Conservation (phyloP, 2,888 invertebrate genomes). For the Oligia fasciuncula region DNA sequence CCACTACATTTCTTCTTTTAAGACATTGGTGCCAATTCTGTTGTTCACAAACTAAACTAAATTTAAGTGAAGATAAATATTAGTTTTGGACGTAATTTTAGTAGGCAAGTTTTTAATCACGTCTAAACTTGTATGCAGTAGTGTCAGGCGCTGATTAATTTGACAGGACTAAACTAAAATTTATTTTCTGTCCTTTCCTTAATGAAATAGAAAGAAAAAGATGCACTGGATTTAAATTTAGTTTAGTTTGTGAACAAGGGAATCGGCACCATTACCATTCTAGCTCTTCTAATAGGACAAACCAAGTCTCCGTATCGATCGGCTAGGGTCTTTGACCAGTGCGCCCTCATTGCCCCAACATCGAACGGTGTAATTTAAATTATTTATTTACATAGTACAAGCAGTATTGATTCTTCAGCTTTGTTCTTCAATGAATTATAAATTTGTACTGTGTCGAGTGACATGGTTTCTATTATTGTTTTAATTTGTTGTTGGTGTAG, state of each 20-base stretch:
- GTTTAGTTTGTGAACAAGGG: too few species aligned
- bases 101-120: too few species aligned
- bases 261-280: neutral
- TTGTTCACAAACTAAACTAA: too few species aligned
- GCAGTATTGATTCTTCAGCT: conserved; percentile 28
- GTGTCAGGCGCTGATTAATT: too few species aligned
- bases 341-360: conserved; percentile 30
- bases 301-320: conserved; percentile 35
- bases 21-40: neutral
- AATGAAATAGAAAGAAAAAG: too few species aligned
- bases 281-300: conserved; percentile 9
- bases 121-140: too few species aligned
- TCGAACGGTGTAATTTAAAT: conserved; percentile 42
- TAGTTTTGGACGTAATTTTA: too few species aligned
- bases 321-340: conserved; percentile 55
- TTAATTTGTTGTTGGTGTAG: neutral
- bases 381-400: conserved; percentile 51
- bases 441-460: conserved; percentile 13
- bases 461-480: conserved; percentile 30
- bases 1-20: neutral
- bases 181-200: too few species aligned
- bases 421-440: conserved; percentile 28
- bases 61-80: too few species aligned
- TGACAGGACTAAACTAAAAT: too few species aligned
- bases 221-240: too few species aligned